Conservation (phyloP, 2,113 vertebrate species). For the Heterotis niloticus region DNA sequence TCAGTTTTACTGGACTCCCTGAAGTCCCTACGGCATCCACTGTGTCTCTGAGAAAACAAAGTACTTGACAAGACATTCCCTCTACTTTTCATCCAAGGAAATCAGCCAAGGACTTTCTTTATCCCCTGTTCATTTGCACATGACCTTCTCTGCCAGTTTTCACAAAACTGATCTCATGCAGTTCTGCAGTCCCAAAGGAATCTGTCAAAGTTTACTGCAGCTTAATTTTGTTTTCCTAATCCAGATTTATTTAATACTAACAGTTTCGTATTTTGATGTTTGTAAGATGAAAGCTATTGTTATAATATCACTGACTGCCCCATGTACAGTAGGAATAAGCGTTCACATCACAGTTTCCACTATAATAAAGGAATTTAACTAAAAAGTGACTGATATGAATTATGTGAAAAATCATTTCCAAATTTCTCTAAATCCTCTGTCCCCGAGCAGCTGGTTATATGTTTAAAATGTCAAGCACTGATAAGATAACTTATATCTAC, state of each 20-base stretch:
- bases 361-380: slow-evolving; percentile 22
- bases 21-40: not conserved
- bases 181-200: not conserved
- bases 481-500: slow-evolving; percentile 29
- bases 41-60: slow-evolving; percentile 1
- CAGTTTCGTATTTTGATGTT: not conserved
- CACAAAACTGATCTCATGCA: not conserved
- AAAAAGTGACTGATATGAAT: slow-evolving; percentile 18
- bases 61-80: not conserved
- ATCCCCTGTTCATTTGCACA: not conserved
- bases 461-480: slow-evolving; percentile 28
- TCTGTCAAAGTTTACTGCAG: not conserved
- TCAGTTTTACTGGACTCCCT: not conserved
- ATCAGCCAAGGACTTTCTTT: not conserved
- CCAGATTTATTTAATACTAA: not conserved
- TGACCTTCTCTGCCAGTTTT: slow-evolving; percentile 11
- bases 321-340: not conserved
- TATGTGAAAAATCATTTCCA: slow-evolving; percentile 23
- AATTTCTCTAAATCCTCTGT: slow-evolving; percentile 29
- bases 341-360: slow-evolving; percentile 6
- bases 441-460: slow-evolving; percentile 14
- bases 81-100: not conserved
- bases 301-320: not conserved
- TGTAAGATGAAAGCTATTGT: slow-evolving; percentile 2
- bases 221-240: not conserved